Percentiles rank a stretch among this genome's conserved stretches.
Conservation (phyloP, 2,113 vertebrate species). For the Callithrix jacchus region DNA sequence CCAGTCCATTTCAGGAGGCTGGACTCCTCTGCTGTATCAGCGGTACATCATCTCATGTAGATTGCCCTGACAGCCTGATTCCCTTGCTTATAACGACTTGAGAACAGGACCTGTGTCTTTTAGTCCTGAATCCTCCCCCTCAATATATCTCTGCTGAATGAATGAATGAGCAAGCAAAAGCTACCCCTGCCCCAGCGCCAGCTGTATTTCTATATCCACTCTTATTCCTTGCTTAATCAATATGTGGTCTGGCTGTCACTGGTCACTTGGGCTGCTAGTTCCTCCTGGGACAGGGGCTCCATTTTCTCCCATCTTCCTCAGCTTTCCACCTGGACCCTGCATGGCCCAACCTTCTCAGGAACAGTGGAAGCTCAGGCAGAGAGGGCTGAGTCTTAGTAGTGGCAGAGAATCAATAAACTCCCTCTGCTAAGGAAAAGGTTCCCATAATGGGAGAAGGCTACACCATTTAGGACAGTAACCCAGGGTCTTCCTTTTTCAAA, state of each 20-base stretch:
- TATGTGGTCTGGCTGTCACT: fast-evolving
- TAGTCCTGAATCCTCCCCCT: not conserved
- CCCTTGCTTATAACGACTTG: not conserved
- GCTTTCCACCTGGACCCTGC: not conserved
- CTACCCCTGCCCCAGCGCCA: fast-evolving
- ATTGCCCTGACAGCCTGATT: not conserved
- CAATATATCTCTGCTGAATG: not conserved
- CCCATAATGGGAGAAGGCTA: not conserved
- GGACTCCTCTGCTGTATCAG: not conserved
- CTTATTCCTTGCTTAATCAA: not conserved
- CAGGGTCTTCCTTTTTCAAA: not conserved
- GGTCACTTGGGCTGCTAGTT: not conserved
- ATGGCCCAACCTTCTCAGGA: not conserved
- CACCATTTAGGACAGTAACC: not conserved
- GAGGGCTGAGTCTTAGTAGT: too few relatives aligned
- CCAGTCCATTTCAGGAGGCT: fast-evolving
- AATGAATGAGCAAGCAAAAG: not conserved
- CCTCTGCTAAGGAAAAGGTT: not conserved
- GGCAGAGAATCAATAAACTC: not conserved
- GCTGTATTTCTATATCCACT: not conserved
- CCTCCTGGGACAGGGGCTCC: not conserved
- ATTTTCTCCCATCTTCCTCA: not conserved
- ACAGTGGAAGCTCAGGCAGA: not conserved
- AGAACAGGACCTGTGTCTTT: not conserved
- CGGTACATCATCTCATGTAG: fast-evolving